Base-by-base conservation (phyloP, 2,797 vertebrate species). In the Lemur catta region DNA sequence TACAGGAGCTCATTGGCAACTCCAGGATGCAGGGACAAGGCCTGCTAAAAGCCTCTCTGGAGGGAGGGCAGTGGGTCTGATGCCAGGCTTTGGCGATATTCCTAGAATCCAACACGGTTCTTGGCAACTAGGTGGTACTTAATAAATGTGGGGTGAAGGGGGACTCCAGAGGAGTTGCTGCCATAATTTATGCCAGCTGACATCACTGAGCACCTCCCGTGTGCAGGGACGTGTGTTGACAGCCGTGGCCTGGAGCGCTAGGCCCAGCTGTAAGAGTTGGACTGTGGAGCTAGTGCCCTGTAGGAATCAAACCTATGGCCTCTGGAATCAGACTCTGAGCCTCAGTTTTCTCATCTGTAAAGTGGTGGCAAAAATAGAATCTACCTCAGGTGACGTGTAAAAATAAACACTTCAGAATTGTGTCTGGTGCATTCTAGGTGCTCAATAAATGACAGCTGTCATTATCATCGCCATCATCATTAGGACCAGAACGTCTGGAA, bases 161-260 rank as follows among this genome's bases (percentile, higher is more conserved):
- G 15, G 41, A 30, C 6, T 41, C 6, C 12, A 7, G 43, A 43
- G 30, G 24, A 33, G 52, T 1, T 9, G 18, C 50, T 13, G 10
- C 33, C 5, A 30, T 33, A 1, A 26, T 24, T 6, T 18, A 24
- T 30, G 6, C 9, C 24, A 11, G 26, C 15, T 13, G 0, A 13
- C 12, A 13, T 1, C 1, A 1, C 0, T 0, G 30, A 86, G 48
- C 22, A 1, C 50, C 10, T 48, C 0, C 38, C 38, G 6, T 1
- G 4, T 2, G 13, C 28, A 15, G 43, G 1, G 7, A 7, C 63
- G 57, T 17, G 30, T 11, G 17, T 17, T 11, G 55, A 8, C 52
- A 41, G 48, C 79, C 3, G 24, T 1, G 35, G 15, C 5, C 17
- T 14, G 6, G 33, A 14, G 71, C 15, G 17, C 33, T 9, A 33